Percentiles rank a stretch among this genome's conserved stretches.
phyloP scores from a whole-genome alignment of 2,888 invertebrate genomes.

The Brassicogethes aeneus region DNA sequence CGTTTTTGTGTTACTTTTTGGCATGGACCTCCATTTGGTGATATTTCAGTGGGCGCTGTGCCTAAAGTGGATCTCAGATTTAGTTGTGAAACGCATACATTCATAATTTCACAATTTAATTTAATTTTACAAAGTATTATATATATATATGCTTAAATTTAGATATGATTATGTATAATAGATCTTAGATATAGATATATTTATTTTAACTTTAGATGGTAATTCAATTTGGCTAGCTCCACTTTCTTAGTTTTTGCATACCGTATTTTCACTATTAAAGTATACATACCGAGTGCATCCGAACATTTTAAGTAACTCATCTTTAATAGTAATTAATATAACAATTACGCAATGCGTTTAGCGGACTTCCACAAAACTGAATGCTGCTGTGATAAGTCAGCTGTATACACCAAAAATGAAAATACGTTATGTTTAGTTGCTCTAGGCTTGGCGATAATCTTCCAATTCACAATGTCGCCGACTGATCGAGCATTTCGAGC shows the following conservation, averaged over 20 bases:
- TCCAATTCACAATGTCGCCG: background rate
- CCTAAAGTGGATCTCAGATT: background rate
- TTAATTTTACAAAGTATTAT: conserved; percentile 1
- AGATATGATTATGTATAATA: background rate
- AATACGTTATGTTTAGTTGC: background rate
- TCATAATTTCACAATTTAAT: background rate
- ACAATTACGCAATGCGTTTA: no score
- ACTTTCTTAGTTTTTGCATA: no score
- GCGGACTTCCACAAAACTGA: no score
- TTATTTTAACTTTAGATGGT: background rate
- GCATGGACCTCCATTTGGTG: no score
- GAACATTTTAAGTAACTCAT: no score
- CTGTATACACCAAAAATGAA: no score
- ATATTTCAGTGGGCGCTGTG: background rate
- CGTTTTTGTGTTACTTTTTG: no score
- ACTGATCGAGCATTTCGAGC: background rate
- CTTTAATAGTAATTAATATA: no score
- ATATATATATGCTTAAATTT: conserved; percentile 1
- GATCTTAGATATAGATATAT: background rate
- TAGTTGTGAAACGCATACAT: conserved; percentile 1
- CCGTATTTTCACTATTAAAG: no score
- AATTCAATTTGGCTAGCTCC: background rate
- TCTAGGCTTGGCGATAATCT: background rate
- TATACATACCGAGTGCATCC: no score
- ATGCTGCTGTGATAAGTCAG: no score